A percentile compares a stretch with the other conserved stretches of the same genome.
phyloP scores from a whole-genome alignment of 2,113 vertebrate genomes.

The Alectura lathami region DNA sequence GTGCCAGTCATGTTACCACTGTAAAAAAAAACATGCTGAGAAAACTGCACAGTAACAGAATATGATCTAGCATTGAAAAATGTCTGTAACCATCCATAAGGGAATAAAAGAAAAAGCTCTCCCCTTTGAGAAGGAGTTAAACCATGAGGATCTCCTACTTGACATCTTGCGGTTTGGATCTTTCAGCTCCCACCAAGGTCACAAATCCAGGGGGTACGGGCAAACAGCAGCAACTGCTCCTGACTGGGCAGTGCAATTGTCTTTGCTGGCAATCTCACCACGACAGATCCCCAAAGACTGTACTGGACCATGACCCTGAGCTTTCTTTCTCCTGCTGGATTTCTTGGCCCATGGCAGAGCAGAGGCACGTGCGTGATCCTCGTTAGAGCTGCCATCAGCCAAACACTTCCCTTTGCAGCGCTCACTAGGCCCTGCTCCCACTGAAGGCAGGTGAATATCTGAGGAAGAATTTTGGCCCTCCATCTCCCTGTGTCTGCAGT shows the following conservation, averaged over 20 bases:
- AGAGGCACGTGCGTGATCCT: accelerated
- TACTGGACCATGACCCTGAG: neutral
- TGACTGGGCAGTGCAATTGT: neutral
- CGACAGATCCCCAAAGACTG: neutral
- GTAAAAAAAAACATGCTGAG: neutral
- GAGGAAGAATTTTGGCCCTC: neutral
- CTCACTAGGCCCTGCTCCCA: neutral
- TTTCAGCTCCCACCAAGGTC: neutral
- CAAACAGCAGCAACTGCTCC: neutral
- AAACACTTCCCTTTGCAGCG: neutral
- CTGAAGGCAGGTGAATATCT: neutral
- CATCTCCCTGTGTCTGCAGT: neutral
- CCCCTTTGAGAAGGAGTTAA: neutral
- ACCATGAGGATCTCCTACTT: neutral
- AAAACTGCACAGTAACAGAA: neutral
- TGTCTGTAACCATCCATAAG: neutral
- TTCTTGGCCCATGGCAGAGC: neutral
- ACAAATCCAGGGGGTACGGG: neutral
- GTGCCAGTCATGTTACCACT: neutral
- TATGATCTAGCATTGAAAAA: neutral
- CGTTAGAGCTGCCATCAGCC: neutral
- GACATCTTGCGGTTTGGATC: neutral
- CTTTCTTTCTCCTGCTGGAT: neutral
- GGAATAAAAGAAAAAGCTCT: neutral
- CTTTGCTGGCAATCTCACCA: neutral